Evolutionary conservation across 2,888 invertebrate genomes (phyloP), one percentile per base, ranked within the genome.

Genomic region (Luperina nickerlii): DNA sequence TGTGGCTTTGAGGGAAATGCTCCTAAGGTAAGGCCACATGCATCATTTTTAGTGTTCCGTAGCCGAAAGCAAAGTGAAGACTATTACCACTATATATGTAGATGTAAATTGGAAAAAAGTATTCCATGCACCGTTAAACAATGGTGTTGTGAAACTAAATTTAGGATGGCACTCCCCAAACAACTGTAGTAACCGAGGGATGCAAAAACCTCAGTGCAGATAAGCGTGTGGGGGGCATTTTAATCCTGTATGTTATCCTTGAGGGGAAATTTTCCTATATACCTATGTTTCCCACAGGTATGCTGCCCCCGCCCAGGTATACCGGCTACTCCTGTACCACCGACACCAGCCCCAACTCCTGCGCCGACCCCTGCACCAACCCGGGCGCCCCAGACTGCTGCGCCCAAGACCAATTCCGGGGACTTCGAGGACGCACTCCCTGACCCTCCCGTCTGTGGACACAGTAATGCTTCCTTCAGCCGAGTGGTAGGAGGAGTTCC

Each of bases 401-500:
- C 88, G 11, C 84, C 86, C 0, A 93, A 93, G 85, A 72, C 87
- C 0, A 48, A 80, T 9, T 66, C 68, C 1, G 90, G 87, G 0
- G 94, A 94, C 88, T 91, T 91, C 92, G 83, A 96, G 84, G 27
- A 87, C 0, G 85, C 86, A 0, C 90, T 96, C 11, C 96, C 89
- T 74, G 96, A 88, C 92, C 97, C 96, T 0, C 96, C 96, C 0
- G 93, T 97, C 0, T 98, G 98, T 88, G 98, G 98, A 0, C 90
- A 94, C 74, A 97, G 97, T 66, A 97, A 97, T 83, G 95, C 95
- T 0, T 91, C 97, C 0, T 97, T 97, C 89, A 96, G 96, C 57
- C 97, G 98, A 87, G 97, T 98, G 3, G 98, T 99, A 1, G 98
- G 98, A 11, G 99, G 99, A 0, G 93, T 97, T 0, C 97, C 97